Evolutionary conservation across 2,888 invertebrate species (phyloP).

Genomic region (Drosophila pullipes): DNA sequence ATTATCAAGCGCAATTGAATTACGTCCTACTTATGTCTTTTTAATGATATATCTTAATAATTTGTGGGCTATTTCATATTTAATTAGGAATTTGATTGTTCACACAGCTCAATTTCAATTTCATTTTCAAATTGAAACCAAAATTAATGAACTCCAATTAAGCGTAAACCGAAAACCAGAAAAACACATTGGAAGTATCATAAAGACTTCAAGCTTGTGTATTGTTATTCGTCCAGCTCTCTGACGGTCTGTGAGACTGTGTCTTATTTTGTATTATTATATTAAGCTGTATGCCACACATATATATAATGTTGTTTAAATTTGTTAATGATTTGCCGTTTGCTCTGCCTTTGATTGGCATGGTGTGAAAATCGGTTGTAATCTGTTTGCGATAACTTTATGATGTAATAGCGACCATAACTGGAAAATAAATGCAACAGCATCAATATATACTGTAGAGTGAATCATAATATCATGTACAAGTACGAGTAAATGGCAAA

Average conservation of each 20-base stretch:
- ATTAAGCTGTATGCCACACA: constrained; percentile 25
- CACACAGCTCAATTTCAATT: constrained; percentile 61
- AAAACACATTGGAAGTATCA: constrained; percentile 25
- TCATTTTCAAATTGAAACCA: constrained; percentile 48
- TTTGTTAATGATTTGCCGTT: constrained; percentile 34
- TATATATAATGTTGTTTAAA: constrained; percentile 18
- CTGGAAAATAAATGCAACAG: constrained; percentile 9
- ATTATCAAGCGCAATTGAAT: constrained; percentile 45
- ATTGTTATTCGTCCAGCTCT: constrained; percentile 19
- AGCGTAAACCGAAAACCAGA: constrained; percentile 42
- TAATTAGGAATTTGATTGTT: constrained; percentile 60
- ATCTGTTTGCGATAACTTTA: background rate
- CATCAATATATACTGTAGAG: constrained; percentile 14
- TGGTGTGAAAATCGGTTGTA: constrained; percentile 1
- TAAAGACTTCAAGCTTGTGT: constrained; percentile 1
- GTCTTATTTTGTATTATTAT: constrained; percentile 32
- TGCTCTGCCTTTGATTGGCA: constrained; percentile 17
- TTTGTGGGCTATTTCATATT: constrained; percentile 45
- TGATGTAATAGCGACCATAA: constrained; percentile 48
- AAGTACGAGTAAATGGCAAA: constrained; percentile 19
- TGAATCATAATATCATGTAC: constrained; percentile 43
- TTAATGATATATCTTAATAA: constrained; percentile 50
- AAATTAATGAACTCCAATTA: constrained; percentile 77
- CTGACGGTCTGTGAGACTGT: background rate
- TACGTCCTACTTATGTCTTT: constrained; percentile 21